These are phyloP conservation scores for Eulemur macaco DNA, from an alignment of 2,113 vertebrate species.

Conservation along the genomic window DNA sequence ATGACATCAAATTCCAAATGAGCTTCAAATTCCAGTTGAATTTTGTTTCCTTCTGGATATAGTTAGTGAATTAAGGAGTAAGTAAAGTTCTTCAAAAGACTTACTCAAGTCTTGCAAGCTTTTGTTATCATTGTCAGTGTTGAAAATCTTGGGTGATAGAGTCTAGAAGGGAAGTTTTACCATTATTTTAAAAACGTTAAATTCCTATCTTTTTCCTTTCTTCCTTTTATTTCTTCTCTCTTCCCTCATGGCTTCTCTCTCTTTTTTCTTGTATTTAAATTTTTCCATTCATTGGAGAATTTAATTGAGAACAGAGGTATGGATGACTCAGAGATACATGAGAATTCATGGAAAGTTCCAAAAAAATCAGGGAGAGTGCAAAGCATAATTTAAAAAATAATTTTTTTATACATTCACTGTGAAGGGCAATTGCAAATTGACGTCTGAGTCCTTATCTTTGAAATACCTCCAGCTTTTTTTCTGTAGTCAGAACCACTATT, in stretches of 20 bases:
- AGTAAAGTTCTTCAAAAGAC: background rate
- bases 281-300: background rate
- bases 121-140: background rate
- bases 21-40: background rate
- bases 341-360: background rate
- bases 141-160: background rate
- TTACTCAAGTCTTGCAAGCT: background rate
- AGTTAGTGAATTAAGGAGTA: background rate
- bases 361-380: background rate
- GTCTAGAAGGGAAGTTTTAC: background rate
- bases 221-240: background rate
- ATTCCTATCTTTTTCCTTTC: background rate
- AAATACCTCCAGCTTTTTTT: slow-evolving; percentile 24
- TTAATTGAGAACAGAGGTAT: background rate
- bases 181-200: background rate
- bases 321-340: background rate
- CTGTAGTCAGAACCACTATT: background rate
- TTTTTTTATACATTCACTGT: background rate
- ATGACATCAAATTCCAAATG: background rate
- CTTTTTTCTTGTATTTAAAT: background rate
- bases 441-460: background rate
- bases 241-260: background rate
- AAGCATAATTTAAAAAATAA: background rate
- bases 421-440: background rate
- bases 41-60: background rate